Conservation (phyloP, 2,113 vertebrate species). For the Uropsilus gracilis region DNA sequence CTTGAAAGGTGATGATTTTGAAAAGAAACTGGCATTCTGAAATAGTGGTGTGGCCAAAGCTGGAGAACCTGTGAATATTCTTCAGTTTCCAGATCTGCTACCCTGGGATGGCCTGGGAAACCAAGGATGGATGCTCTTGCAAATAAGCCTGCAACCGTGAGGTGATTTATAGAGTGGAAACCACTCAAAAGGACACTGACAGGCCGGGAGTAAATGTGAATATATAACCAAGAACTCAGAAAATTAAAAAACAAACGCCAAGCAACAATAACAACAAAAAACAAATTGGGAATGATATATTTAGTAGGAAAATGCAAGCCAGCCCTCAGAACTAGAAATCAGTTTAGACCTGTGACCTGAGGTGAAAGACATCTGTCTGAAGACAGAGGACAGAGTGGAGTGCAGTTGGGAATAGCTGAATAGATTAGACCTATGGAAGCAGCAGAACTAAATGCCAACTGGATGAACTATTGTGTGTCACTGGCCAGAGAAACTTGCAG, state of each 20-base stretch:
- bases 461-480: not conserved
- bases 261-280: not conserved
- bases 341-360: not conserved
- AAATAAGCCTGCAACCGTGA: not conserved
- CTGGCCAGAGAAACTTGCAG: not conserved
- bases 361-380: not conserved
- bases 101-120: not conserved
- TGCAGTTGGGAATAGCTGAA: not conserved
- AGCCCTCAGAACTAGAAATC: not conserved
- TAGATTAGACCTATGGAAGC: not conserved
- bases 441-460: not conserved
- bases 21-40: not conserved
- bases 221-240: not conserved
- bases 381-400: not conserved
- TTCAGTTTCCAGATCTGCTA: not conserved
- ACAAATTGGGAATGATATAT: not conserved
- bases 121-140: not conserved
- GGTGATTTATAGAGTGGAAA: not conserved
- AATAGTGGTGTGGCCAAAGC: not conserved
- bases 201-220: not conserved
- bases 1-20: not conserved
- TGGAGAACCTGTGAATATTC: not conserved
- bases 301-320: slow-evolving; percentile 23
- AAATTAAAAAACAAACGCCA: not conserved
- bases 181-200: not conserved